Evolutionary conservation across 2,113 vertebrate species (phyloP).

Genomic region (Boulengeromyrus knoepffleri): DNA sequence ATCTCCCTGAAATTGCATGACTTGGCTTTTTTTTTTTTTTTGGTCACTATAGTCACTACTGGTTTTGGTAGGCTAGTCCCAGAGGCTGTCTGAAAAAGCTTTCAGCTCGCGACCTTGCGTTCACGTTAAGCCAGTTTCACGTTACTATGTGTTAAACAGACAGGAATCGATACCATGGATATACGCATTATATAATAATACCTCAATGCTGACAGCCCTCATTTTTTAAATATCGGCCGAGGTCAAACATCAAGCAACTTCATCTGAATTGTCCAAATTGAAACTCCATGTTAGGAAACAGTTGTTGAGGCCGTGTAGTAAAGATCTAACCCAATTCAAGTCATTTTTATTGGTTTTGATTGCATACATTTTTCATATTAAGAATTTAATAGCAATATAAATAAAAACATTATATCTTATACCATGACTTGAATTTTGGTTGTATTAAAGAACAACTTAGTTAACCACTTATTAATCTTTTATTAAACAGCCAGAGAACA

Average conservation of each 20-base stretch:
- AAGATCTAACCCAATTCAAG: neutral
- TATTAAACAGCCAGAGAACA: neutral
- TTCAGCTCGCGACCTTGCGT: neutral
- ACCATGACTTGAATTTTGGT: neutral
- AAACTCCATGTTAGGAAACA: neutral
- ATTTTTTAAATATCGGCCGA: neutral
- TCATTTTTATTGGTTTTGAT: neutral
- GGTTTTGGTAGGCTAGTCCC: neutral
- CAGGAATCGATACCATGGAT: neutral
- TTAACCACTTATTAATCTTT: neutral
- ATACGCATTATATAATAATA: neutral
- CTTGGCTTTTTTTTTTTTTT: neutral
- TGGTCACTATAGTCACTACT: neutral
- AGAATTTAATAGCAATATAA: neutral
- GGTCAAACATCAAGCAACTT: neutral
- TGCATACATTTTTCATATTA: neutral
- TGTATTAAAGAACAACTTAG: neutral
- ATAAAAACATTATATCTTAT: neutral
- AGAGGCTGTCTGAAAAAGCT: neutral
- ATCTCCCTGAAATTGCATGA: neutral
- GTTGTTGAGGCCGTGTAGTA: neutral
- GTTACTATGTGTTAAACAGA: neutral
- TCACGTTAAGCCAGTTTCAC: neutral
- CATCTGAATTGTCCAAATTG: neutral
- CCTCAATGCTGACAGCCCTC: neutral